phyloP scores from a whole-genome alignment of 1,140 invertebrate species.

The Lasioglossum albipes region DNA sequence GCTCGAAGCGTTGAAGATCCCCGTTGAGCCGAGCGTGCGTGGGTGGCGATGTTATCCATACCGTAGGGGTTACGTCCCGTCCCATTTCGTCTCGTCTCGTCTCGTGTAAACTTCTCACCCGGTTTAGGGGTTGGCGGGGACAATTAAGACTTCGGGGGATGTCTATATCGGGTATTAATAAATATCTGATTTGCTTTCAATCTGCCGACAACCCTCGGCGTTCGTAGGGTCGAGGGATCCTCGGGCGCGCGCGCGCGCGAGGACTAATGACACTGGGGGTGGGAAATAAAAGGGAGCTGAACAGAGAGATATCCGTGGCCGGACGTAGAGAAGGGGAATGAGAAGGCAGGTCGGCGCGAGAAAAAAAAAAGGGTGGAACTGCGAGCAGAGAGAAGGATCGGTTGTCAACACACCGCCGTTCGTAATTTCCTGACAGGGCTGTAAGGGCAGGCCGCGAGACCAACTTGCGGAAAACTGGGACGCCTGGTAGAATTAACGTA shows the following conservation, averaged over 20 bases:
- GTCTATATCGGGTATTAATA: constrained; percentile 51
- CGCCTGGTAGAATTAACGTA: constrained; percentile 61
- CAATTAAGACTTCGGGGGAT: constrained; percentile 53
- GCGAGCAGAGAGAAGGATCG: constrained; percentile 49
- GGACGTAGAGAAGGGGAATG: neutral
- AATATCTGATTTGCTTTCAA: constrained; percentile 63
- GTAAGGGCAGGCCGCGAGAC: constrained; percentile 29
- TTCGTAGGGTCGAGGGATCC: neutral
- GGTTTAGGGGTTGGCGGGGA: constrained; percentile 1
- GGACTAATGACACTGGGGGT: constrained; percentile 40
- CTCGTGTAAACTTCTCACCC: constrained; percentile 13
- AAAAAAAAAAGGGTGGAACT: constrained; percentile 6
- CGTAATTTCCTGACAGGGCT: constrained; percentile 59
- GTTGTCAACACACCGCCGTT: constrained; percentile 54
- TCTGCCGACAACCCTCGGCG: constrained; percentile 15
- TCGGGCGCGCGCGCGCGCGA: neutral
- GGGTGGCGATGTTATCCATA: constrained; percentile 18
- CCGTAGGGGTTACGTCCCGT: neutral
- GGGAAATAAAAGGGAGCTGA: neutral
- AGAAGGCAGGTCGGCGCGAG: neutral
- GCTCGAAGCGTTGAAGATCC: neutral
- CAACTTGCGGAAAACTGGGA: constrained; percentile 48
- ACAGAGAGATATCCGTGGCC: neutral
- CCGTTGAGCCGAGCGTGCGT: too few species aligned
- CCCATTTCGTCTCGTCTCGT: neutral